Base-by-base conservation (phyloP, 2,888 invertebrate genomes). In the Noctuana brunneofusca region DNA sequence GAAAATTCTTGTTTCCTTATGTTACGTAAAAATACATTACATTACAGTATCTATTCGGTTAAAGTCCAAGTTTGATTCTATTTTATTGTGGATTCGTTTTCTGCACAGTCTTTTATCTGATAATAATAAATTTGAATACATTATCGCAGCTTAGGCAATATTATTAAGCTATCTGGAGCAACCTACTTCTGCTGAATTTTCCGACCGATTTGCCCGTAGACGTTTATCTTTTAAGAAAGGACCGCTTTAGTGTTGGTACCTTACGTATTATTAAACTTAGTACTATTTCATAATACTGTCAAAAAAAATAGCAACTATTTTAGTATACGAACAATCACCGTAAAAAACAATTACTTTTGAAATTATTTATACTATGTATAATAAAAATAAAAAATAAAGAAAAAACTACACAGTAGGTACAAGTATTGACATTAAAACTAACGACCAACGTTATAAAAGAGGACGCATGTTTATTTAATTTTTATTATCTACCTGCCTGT, bases 41-140 rank as follows among this genome's bases (percentile, higher is more conserved):
- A 46, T 27, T 41, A 43, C 27, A 20, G 43, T 41, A n/a, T n/a
- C n/a, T n/a, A n/a, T n/a, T n/a, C n/a, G n/a, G n/a, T n/a, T n/a
- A n/a, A n/a, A n/a, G n/a, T n/a, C n/a, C n/a, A n/a, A n/a, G n/a
- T n/a, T n/a, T n/a, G 43, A 20, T 3, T 50, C 52, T 27, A 46
- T 30, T 59, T 20, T 41, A 12, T 52, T 27, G 14, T 27, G 24
- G 27, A 41, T 58, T 50, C 41, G 41, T 14, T 41, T 27, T 43
- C 59, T 20, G 32, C 30, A 24, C 52, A 52, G 5, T 43, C n/a
- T 52, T 59, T 52, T 52, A 52, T 52, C 43, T 22, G 52, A 27
- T 43, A 41, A 43, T 53, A 52, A 52, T 59, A 53, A 59, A 59
- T 59, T 59, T 43, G 43, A 59, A 52, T 59, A 43, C 43, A 59